Conservation (phyloP, 1,140 invertebrate genomes). For the Cardiocondyla obscurior region DNA sequence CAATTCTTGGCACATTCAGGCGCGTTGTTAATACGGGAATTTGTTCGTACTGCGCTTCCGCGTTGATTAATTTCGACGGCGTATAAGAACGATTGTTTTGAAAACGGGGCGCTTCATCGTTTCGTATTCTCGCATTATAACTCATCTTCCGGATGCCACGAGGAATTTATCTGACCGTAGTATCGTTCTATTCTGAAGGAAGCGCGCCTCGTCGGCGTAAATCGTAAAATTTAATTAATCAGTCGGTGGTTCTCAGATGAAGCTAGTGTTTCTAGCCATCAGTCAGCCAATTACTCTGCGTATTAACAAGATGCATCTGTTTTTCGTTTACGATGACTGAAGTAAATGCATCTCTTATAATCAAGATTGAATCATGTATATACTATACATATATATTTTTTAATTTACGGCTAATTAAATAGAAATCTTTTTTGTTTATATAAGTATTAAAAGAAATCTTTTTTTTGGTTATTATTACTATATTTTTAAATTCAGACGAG, state of each 20-base stretch:
- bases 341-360: not conserved
- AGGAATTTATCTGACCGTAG: conserved; percentile 17
- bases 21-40: not conserved
- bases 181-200: conserved; percentile 33
- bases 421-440: not conserved
- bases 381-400: not conserved
- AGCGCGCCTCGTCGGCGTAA: conserved; percentile 16
- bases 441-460: not conserved
- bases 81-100: conserved; percentile 27
- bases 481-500: not conserved
- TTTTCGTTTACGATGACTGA: not conserved
- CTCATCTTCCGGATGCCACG: not conserved
- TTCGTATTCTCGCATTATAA: not conserved
- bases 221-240: conserved; percentile 71
- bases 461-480: not conserved
- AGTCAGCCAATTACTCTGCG: conserved; percentile 61
- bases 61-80: conserved; percentile 28
- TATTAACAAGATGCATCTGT: conserved; percentile 43
- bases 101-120: conserved; percentile 12
- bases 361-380: not conserved
- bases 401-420: not conserved
- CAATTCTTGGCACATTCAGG: not conserved
- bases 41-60: conserved; percentile 7
- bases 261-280: conserved; percentile 40
- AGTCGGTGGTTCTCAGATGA: conserved; percentile 34